phyloP scores from a whole-genome alignment of 2,113 vertebrate species.

The Indicator maculatus region DNA sequence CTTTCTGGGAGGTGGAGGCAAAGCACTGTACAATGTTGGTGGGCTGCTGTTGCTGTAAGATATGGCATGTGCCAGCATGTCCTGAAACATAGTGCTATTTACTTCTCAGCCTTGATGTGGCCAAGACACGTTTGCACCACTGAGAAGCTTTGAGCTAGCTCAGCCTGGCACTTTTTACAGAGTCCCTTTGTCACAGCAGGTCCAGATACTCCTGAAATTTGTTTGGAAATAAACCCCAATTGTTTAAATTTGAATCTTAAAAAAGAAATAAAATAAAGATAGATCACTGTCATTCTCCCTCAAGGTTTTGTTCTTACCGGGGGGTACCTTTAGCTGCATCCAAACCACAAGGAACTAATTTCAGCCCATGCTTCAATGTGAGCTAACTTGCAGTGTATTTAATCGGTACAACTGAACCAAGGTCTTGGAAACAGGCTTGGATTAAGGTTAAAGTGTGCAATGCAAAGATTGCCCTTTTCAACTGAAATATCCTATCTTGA shows the following conservation, averaged over 20 bases:
- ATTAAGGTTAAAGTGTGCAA: background rate
- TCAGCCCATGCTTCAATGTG: background rate
- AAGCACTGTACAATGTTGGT: background rate
- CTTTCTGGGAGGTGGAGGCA: background rate
- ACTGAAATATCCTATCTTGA: background rate
- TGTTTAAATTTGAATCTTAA: background rate
- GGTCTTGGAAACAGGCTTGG: background rate
- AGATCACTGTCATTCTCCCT: background rate
- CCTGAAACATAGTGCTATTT: background rate
- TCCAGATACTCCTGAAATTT: background rate
- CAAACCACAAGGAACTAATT: background rate
- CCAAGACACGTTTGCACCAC: background rate
- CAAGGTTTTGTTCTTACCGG: background rate
- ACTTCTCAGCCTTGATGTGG: conserved; percentile 24
- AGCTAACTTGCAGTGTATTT: background rate
- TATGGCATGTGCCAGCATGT: background rate
- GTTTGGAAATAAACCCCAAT: background rate
- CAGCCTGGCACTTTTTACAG: background rate
- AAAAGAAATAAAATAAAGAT: background rate
- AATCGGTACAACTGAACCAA: background rate
- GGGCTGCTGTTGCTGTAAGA: background rate
- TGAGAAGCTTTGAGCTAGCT: background rate
- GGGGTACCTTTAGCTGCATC: background rate
- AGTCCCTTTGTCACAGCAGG: background rate
- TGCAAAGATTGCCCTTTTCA: background rate